phyloP scores from a whole-genome alignment of 2,888 invertebrate species.

The Phoenoteleia sp. region DNA sequence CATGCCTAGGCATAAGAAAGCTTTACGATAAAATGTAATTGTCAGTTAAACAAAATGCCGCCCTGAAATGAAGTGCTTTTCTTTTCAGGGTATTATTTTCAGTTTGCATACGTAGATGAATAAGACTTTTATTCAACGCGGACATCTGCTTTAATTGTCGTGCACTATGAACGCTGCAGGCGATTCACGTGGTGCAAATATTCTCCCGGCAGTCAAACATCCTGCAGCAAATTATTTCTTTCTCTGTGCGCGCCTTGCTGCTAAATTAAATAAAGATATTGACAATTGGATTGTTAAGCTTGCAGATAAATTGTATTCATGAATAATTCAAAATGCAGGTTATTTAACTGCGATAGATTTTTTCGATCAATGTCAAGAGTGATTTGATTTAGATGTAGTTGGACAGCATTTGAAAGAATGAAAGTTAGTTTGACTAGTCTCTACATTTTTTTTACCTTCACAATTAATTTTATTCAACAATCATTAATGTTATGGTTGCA shows the following conservation, averaged over 20 bases:
- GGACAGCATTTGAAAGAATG: too few relatives aligned
- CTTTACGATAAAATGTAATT: neutral
- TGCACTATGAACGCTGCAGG: constrained; percentile 77
- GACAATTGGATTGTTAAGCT: constrained; percentile 54
- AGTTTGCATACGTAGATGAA: constrained; percentile 49
- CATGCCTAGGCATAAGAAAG: too few relatives aligned
- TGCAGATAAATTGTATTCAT: constrained; percentile 58
- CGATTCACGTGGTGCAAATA: constrained; percentile 84
- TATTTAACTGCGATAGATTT: constrained; percentile 28
- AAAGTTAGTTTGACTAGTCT: too few relatives aligned
- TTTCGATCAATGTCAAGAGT: constrained; percentile 29
- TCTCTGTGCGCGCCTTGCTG: constrained; percentile 31
- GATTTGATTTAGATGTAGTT: neutral
- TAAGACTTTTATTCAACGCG: constrained; percentile 51
- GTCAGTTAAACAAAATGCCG: constrained; percentile 14
- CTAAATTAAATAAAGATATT: constrained; percentile 69
- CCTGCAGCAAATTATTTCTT: constrained; percentile 77
- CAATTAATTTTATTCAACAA: too few relatives aligned
- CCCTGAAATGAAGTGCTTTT: constrained; percentile 40
- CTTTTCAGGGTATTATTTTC: constrained; percentile 40
- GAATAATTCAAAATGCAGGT: constrained; percentile 56
- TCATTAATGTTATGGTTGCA: too few relatives aligned
- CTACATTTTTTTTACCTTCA: too few relatives aligned
- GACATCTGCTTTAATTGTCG: constrained; percentile 73
- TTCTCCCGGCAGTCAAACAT: constrained; percentile 75